Conservation (phyloP, 2,888 invertebrate species). For the Nephrotoma guestfalica region DNA sequence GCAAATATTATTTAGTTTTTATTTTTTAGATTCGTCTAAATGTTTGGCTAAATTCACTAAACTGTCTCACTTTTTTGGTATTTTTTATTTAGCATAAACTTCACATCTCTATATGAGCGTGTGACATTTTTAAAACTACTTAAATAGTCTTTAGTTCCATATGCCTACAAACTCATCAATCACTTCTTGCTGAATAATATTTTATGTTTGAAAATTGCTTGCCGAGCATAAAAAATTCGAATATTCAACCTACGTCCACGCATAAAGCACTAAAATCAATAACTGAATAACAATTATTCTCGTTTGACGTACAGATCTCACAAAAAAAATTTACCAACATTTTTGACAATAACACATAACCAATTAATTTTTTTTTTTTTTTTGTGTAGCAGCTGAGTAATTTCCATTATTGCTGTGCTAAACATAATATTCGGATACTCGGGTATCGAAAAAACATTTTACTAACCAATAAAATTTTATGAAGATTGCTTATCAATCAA, state of each 20-base stretch:
- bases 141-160: too few relatives aligned
- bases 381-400: background rate
- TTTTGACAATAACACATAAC: background rate
- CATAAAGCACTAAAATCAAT: background rate
- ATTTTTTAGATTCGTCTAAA: too few relatives aligned
- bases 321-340: background rate
- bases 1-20: too few relatives aligned
- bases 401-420: background rate
- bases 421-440: background rate
- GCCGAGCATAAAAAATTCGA: too few relatives aligned
- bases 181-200: too few relatives aligned
- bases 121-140: too few relatives aligned
- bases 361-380: background rate
- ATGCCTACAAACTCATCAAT: too few relatives aligned
- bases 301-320: background rate
- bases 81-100: too few relatives aligned
- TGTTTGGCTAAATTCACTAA: too few relatives aligned
- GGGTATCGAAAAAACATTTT: background rate
- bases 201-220: too few relatives aligned
- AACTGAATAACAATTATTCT: background rate
- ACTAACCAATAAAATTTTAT: background rate
- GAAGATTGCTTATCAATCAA: background rate
- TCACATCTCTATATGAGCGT: too few relatives aligned
- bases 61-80: too few relatives aligned
- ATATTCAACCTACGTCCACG: background rate